Conservation (phyloP, 2,888 invertebrate genomes). For the Eucera pruinosa region DNA sequence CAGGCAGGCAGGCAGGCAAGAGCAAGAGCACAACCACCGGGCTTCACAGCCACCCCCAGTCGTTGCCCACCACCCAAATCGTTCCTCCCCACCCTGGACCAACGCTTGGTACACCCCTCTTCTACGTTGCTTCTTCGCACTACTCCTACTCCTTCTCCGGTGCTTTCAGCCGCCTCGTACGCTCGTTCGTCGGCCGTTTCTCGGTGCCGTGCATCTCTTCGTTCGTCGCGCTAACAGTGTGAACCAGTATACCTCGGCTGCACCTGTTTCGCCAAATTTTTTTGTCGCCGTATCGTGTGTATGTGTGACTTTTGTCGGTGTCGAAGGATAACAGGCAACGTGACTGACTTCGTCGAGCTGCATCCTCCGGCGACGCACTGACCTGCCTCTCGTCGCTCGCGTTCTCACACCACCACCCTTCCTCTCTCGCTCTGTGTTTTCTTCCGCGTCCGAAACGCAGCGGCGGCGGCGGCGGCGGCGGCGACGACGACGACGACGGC, state of each 20-base stretch:
- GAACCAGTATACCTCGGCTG: slow-evolving; percentile 20
- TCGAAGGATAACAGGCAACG: background rate
- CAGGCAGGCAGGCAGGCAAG: slow-evolving; percentile 35
- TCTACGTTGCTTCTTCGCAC: slow-evolving; percentile 51
- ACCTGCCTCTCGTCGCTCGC: slow-evolving; percentile 22
- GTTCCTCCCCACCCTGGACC: slow-evolving; percentile 33
- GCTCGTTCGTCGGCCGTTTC: slow-evolving; percentile 41
- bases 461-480: too few species aligned
- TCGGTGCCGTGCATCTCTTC: slow-evolving; percentile 16
- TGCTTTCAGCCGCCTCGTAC: slow-evolving; percentile 64
- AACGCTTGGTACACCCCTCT: slow-evolving; percentile 40
- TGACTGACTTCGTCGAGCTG: background rate
- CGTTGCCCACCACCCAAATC: slow-evolving; percentile 49
- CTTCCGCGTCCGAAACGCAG: slow-evolving; percentile 6
- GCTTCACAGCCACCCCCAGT: slow-evolving; percentile 56
- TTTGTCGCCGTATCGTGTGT: background rate
- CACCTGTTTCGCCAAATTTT: background rate
- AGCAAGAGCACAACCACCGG: slow-evolving; percentile 60
- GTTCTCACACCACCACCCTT: slow-evolving; percentile 7
- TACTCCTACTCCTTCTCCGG: slow-evolving; percentile 56
- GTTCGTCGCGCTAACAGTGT: slow-evolving; percentile 55
- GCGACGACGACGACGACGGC: too few species aligned
- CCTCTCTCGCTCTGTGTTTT: slow-evolving; percentile 6
- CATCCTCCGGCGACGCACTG: slow-evolving; percentile 20
- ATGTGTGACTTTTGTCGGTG: background rate